A percentile compares a stretch with the other conserved stretches of the same genome.
Conservation (phyloP, 2,113 vertebrate species). For the Bubo scandiacus region DNA sequence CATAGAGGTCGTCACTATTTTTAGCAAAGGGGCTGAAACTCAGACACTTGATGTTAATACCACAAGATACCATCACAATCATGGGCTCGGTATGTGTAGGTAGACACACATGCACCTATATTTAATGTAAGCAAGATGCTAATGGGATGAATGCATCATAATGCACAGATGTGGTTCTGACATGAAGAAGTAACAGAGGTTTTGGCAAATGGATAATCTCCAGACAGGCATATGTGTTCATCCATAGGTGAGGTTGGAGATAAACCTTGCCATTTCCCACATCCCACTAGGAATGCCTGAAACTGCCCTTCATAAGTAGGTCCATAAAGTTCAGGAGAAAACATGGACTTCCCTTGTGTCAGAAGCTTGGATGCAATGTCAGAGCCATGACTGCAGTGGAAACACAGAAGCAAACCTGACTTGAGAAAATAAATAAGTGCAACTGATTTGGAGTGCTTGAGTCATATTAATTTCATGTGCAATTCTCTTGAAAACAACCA, state of each 20-base stretch:
- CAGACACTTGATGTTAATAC: rapidly evolving
- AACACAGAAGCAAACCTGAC: not conserved
- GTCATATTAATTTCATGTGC: not conserved
- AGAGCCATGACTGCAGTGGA: not conserved
- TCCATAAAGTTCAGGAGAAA: not conserved
- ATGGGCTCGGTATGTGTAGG: not conserved
- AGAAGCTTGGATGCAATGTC: not conserved
- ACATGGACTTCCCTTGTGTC: rapidly evolving
- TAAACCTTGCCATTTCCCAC: not conserved
- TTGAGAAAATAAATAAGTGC: not conserved
- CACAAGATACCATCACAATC: not conserved
- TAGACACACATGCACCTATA: not conserved
- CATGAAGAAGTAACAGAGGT: not conserved
- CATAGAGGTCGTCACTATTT: not conserved
- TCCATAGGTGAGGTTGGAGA: rapidly evolving
- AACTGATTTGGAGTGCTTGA: not conserved
- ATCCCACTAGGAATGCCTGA: not conserved
- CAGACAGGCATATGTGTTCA: not conserved
- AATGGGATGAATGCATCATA: not conserved
- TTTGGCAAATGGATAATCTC: not conserved
- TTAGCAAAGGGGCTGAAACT: not conserved
- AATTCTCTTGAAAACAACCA: not conserved
- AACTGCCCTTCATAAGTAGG: not conserved
- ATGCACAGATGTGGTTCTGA: not conserved
- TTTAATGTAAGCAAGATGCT: not conserved